Base-by-base conservation (phyloP, 2,113 vertebrate species). In the Anoplopoma fimbria region DNA sequence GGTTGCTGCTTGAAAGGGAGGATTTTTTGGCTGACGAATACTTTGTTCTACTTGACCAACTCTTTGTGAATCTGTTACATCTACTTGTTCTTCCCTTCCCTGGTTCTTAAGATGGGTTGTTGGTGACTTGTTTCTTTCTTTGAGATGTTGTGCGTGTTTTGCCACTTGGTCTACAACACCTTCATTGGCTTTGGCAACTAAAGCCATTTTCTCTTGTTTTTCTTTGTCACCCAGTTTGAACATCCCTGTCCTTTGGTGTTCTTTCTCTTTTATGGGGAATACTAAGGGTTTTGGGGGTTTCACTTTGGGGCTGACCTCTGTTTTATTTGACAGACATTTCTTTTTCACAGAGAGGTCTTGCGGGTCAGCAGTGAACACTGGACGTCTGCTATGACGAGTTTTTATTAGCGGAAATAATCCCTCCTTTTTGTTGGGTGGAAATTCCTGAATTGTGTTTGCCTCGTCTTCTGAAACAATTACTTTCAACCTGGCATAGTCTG, bases 401-500 rank as follows among this genome's bases (percentile, higher is more conserved):
- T 93, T 91, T 79, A 94, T 94, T 4, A 92, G 73, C 60, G 94
- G 94, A 49, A 94, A 91, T 72, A 94, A 94, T 62, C 93, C 94
- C 75, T 93, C 92, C 51, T 91, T 94, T 90, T 92, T 94, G 77
- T 90, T 90, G 4, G 92, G 92, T 55, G 89, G 93, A n/a, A 90
- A 87, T 79, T 94, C 91, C 65, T 91, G 87, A 69, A 81, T 55
- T 71, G 57, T 65, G 31, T 80, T 68, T 40, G 29, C 83, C 1
- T 12, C 68, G 0, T 94, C 91, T 55, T 93, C 92, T 82, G 94
- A 83, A 83, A 90, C 92, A 79, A 93, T 94, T 6, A 94, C 94
- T 79, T 94, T 94, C 85, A 94, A 85, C 79, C 94, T 90, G 34
- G 94, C 94, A 60, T 94, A 94, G 60, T 94, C 94, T 36, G 94